phyloP scores from a whole-genome alignment of 2,113 vertebrate species.

The Coracopsis vasa region DNA sequence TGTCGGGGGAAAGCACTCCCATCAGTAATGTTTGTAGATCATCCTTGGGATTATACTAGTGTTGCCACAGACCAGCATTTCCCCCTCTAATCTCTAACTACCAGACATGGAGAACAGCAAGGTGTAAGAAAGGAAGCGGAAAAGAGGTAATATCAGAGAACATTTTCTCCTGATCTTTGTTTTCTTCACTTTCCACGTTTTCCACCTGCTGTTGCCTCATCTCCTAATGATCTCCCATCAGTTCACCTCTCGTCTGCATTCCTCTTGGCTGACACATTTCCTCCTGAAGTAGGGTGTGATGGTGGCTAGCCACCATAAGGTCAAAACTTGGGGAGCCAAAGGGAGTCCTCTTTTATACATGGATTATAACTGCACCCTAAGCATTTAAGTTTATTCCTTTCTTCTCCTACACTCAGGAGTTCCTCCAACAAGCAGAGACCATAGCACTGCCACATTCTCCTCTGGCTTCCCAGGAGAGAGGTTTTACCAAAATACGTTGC shows the following conservation, averaged over 20 bases:
- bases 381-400: not conserved
- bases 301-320: not conserved
- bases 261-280: not conserved
- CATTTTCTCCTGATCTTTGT: not conserved
- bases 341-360: not conserved
- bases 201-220: not conserved
- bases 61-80: not conserved
- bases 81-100: not conserved
- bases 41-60: not conserved
- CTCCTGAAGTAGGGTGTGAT: not conserved
- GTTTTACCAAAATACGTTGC: not conserved
- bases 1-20: not conserved
- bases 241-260: not conserved
- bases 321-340: not conserved
- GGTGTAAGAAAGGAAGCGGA: not conserved
- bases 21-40: not conserved
- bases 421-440: not conserved
- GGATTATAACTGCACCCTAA: not conserved
- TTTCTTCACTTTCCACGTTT: not conserved
- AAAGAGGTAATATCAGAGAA: not conserved
- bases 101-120: not conserved
- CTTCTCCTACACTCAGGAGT: accelerated
- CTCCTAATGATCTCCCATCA: not conserved
- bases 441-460: accelerated
- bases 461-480: not conserved